Conservation (phyloP, 1,140 invertebrate species). For the Bombus waltoni region DNA sequence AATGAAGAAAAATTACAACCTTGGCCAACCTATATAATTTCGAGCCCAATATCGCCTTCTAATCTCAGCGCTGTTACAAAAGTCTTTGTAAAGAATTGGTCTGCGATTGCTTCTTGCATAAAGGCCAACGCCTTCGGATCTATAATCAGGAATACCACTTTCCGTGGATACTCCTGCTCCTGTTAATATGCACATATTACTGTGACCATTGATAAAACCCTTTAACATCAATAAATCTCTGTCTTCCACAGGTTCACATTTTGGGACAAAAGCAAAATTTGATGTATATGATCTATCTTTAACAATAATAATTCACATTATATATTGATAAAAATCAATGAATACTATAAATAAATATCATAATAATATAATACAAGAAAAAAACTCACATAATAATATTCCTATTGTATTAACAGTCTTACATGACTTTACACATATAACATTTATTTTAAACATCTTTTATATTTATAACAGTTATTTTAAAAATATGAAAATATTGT, state of each 20-base stretch:
- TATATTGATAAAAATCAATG: not conserved
- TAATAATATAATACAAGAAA: not conserved
- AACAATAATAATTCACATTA: not conserved
- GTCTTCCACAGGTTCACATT: conserved; percentile 85
- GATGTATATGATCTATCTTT: conserved; percentile 49
- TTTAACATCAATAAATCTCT: conserved; percentile 86
- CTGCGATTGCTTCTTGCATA: conserved; percentile 92
- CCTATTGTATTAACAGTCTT: not conserved
- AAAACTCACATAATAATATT: conserved; percentile 11
- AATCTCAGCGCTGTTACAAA: conserved; percentile 87
- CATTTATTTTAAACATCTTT: not conserved
- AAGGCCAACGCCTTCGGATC: conserved; percentile 95
- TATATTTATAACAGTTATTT: not conserved
- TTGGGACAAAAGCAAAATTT: conserved; percentile 86
- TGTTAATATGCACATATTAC: conserved; percentile 90
- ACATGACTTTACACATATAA: not conserved
- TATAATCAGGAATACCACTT: conserved; percentile 97
- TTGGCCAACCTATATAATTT: conserved; percentile 96
- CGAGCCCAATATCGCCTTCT: conserved; percentile 97
- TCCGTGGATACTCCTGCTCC: conserved; percentile 98
- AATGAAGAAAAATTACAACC: conserved; percentile 60
- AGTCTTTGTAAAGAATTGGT: conserved; percentile 93
- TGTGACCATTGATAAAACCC: conserved; percentile 85
- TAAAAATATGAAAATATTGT: not conserved
- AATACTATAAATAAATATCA: not conserved